Percentiles rank a stretch among this genome's conserved stretches.
These are phyloP conservation scores for Drosophila burlai DNA, from an alignment of 1,140 invertebrate genomes.

Conservation along the genomic window DNA sequence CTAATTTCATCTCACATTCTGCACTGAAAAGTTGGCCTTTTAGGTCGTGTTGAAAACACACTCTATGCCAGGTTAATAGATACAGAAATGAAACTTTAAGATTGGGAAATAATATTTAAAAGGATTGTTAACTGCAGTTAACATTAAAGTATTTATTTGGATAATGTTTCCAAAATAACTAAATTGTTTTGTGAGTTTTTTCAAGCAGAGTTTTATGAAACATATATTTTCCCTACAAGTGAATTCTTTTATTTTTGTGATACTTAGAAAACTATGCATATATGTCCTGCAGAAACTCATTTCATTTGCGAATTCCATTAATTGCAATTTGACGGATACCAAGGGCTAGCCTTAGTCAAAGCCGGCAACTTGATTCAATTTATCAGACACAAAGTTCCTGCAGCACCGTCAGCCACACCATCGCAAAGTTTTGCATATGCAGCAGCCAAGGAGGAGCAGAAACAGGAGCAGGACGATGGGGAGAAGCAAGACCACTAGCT, in stretches of 20 bases:
- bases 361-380: slow-evolving; percentile 62
- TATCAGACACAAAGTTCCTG: slow-evolving; percentile 26
- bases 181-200: not conserved
- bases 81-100: not conserved
- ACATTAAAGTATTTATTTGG: not conserved
- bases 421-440: slow-evolving; percentile 45
- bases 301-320: slow-evolving; percentile 64
- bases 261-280: slow-evolving; percentile 43
- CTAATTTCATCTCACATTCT: slow-evolving; percentile 25
- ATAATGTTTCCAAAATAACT: not conserved
- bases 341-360: not conserved
- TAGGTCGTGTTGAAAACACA: not conserved
- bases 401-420: slow-evolving; percentile 11
- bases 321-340: slow-evolving; percentile 53
- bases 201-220: not conserved
- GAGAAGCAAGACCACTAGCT: not conserved
- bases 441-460: slow-evolving; percentile 11
- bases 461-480: not conserved
- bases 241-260: not conserved
- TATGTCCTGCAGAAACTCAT: slow-evolving; percentile 12
- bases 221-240: not conserved
- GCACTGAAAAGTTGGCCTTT: slow-evolving; percentile 1
- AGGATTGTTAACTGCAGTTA: not conserved
- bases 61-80: not conserved
- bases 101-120: not conserved